Conservation (phyloP, 2,113 vertebrate genomes). For the Scomber scombrus region DNA sequence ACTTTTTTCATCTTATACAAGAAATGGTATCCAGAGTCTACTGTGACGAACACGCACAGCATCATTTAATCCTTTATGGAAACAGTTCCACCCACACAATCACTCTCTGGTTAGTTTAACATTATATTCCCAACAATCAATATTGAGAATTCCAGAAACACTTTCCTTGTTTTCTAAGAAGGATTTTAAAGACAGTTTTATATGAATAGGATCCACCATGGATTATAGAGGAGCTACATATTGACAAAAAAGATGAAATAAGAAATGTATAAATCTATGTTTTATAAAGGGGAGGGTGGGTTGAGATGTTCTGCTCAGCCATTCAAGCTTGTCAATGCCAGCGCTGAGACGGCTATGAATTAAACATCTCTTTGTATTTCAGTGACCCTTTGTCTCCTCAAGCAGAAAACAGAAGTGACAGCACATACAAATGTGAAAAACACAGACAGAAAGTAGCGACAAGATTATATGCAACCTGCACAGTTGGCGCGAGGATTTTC, state of each 20-base stretch:
- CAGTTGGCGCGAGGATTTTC: background rate
- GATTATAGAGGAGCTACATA: constrained; percentile 37
- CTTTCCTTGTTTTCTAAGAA: background rate
- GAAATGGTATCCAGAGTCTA: background rate
- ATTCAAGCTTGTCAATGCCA: constrained; percentile 44
- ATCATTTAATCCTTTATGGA: constrained; percentile 12
- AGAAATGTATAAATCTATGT: constrained; percentile 41
- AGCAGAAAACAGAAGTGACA: constrained; percentile 33
- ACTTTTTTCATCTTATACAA: background rate
- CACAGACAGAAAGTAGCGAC: background rate
- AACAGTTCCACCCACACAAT: constrained; percentile 3
- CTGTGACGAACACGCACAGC: background rate
- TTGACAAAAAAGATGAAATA: constrained; percentile 20
- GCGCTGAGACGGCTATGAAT: constrained; percentile 60
- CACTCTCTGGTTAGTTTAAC: constrained; percentile 1
- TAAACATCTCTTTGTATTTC: constrained; percentile 67
- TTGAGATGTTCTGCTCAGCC: constrained; percentile 29
- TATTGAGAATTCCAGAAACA: background rate
- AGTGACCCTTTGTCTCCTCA: constrained; percentile 45
- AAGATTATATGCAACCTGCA: background rate
- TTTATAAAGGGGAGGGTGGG: constrained; percentile 4
- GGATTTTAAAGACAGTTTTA: constrained; percentile 19
- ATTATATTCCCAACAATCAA: background rate
- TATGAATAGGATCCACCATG: constrained; percentile 30
- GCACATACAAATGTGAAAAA: constrained; percentile 20